Conservation (phyloP, 1,140 invertebrate species). For the Rhagoletis zephyria region DNA sequence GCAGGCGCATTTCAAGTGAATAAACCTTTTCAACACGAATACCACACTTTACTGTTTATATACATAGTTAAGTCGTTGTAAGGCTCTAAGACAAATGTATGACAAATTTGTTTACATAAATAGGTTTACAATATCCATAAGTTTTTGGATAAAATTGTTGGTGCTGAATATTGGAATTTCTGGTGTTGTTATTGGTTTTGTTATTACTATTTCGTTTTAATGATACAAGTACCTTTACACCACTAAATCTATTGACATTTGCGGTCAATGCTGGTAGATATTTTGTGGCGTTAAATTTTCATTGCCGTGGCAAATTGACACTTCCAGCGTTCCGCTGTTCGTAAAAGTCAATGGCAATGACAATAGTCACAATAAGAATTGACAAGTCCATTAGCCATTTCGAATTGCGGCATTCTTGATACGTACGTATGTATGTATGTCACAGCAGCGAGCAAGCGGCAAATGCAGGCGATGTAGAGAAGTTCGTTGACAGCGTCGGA, state of each 20-base stretch:
- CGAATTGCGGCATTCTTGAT: background rate
- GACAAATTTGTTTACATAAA: constrained; percentile 28
- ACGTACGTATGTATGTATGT: background rate
- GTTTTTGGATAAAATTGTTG: background rate
- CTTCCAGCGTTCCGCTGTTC: background rate
- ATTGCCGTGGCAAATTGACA: constrained; percentile 42
- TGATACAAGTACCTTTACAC: constrained; percentile 1
- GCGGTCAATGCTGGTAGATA: background rate
- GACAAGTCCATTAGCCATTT: constrained; percentile 47
- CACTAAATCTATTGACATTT: background rate
- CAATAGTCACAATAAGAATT: constrained; percentile 33
- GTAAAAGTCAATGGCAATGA: constrained; percentile 42
- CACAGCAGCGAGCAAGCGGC: background rate
- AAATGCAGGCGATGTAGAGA: background rate
- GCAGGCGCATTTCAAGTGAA: background rate
- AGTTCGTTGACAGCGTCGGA: constrained; percentile 38
- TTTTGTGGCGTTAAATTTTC: constrained; percentile 18
- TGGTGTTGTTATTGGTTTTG: background rate
- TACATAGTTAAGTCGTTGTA: background rate
- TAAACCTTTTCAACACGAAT: background rate
- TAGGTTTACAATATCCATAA: constrained; percentile 4
- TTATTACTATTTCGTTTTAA: background rate
- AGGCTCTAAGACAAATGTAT: constrained; percentile 23
- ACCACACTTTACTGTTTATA: background rate
- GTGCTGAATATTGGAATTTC: background rate